Conservation (phyloP, 2,797 vertebrate species). For the Malurus leucopterus region DNA sequence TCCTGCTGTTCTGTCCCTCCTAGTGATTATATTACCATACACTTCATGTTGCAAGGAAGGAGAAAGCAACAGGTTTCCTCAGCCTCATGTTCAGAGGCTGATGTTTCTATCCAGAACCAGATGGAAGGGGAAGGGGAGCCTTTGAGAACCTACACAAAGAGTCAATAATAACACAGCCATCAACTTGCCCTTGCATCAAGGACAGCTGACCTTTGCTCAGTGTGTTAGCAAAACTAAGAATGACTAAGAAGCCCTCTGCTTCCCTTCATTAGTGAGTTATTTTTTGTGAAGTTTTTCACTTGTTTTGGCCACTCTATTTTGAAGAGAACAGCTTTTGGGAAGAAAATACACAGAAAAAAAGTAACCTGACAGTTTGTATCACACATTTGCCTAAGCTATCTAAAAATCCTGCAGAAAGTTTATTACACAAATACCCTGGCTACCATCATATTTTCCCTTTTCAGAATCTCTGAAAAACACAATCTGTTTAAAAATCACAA, state of each 20-base stretch:
- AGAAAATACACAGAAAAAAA: background rate
- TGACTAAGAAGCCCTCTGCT: background rate
- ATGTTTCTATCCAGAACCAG: background rate
- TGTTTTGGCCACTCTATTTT: background rate
- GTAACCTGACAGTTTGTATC: background rate
- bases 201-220: background rate
- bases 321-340: background rate
- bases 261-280: background rate
- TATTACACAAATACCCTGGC: background rate
- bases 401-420: background rate
- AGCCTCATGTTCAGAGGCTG: background rate
- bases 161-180: background rate
- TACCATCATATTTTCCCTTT: background rate
- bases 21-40: background rate
- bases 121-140: background rate
- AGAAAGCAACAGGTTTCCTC: background rate
- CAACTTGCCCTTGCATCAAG: background rate
- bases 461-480: background rate
- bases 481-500: background rate
- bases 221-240: background rate
- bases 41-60: background rate
- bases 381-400: background rate
- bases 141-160: background rate
- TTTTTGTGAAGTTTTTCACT: background rate
- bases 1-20: background rate